Conservation (phyloP, 2,888 invertebrate genomes). For the Perizoma affinitatum region DNA sequence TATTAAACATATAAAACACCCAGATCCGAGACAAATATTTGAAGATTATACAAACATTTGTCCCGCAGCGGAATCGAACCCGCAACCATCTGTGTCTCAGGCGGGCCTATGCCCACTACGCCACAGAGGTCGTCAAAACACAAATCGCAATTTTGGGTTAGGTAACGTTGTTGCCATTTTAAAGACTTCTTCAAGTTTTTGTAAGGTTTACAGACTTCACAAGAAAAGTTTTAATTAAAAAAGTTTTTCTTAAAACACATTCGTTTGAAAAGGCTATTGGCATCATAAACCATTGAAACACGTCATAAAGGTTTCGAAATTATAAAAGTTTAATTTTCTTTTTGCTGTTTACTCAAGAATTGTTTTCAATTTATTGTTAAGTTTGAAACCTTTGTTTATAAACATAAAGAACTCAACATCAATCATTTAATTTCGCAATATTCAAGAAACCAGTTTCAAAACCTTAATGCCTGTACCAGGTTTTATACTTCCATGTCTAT, state of each 20-base stretch:
- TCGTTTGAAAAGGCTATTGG: not conserved
- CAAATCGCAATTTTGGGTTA: too few relatives aligned
- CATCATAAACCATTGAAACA: not conserved
- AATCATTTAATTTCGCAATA: too few relatives aligned
- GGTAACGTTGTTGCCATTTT: not conserved
- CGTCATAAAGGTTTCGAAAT: not conserved
- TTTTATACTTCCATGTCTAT: conserved; percentile 5
- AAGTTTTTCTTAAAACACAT: not conserved
- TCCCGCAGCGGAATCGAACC: too few relatives aligned
- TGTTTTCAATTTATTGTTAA: not conserved
- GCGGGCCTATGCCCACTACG: too few relatives aligned
- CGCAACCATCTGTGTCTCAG: too few relatives aligned
- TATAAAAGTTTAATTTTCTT: not conserved
- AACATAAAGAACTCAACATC: too few relatives aligned
- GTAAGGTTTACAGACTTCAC: not conserved
- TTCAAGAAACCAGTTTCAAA: not conserved
- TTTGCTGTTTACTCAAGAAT: not conserved
- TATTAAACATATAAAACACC: too few relatives aligned
- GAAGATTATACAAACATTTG: too few relatives aligned
- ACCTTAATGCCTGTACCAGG: not conserved
- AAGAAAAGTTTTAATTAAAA: not conserved
- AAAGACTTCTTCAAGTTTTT: not conserved
- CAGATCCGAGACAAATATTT: too few relatives aligned
- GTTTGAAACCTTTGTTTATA: not conserved
- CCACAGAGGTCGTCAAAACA: too few relatives aligned